A percentile compares a stretch with the other conserved stretches of the same genome.
Evolutionary conservation across 2,888 invertebrate species (phyloP).

Genomic region (Tridacna gigas): DNA sequence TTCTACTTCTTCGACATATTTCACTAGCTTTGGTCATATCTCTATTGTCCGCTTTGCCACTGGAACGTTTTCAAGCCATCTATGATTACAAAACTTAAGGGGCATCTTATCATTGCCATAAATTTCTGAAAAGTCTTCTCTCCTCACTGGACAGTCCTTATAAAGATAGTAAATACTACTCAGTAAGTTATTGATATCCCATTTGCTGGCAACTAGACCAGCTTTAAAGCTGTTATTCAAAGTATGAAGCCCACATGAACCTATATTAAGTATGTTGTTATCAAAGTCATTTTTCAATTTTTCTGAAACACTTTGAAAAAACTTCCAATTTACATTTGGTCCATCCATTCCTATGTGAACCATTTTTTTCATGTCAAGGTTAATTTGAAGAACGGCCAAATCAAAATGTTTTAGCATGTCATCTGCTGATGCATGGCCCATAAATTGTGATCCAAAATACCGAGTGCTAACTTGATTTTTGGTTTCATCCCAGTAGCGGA

Average conservation of each 20-base stretch:
- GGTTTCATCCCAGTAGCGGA: slow-evolving; percentile 22
- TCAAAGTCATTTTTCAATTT: slow-evolving; percentile 33
- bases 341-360: slow-evolving; percentile 55
- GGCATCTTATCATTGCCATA: slow-evolving; percentile 60
- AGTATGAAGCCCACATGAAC: slow-evolving; percentile 55
- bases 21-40: slow-evolving; percentile 35
- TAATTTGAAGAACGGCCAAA: neutral
- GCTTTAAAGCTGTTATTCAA: slow-evolving; percentile 35
- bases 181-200: slow-evolving; percentile 66
- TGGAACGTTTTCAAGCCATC: slow-evolving; percentile 66
- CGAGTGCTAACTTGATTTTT: neutral
- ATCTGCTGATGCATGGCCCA: slow-evolving; percentile 31
- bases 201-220: slow-evolving; percentile 29
- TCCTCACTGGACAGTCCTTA: slow-evolving; percentile 71
- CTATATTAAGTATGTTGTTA: slow-evolving; percentile 45
- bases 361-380: slow-evolving; percentile 27
- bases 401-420: slow-evolving; percentile 27
- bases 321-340: slow-evolving; percentile 53
- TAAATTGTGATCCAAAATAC: slow-evolving; percentile 24
- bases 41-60: slow-evolving; percentile 53
- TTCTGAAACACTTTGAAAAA: slow-evolving; percentile 24
- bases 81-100: slow-evolving; percentile 70
- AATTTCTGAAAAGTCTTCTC: slow-evolving; percentile 17
- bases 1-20: slow-evolving; percentile 52
- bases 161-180: slow-evolving; percentile 71